Evolutionary conservation across 2,113 vertebrate genomes (phyloP), one percentile per base, ranked within the genome.

Genomic region (Xenotilapia longispinis): DNA sequence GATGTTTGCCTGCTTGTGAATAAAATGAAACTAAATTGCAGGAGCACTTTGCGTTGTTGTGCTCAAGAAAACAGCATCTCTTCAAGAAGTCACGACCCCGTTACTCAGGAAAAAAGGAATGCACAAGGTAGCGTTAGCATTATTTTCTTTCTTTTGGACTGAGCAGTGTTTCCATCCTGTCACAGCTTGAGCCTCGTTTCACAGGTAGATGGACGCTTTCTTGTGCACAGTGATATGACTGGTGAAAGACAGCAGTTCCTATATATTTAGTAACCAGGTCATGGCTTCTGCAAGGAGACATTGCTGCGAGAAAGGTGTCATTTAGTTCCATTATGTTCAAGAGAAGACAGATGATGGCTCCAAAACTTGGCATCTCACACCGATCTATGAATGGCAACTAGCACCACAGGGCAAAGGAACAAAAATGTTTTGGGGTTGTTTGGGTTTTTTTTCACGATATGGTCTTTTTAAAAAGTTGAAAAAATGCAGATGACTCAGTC

Each of bases 401-500:
- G 68, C 68, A 47, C 68, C 14, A 28, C 40, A 28, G 14, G 68
- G 21, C 68, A 28, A 26, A 11, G 14, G 4, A 2, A 45, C 26
- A 42, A 42, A 45, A 9, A 9, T 17, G 4, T 21, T 65, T 63
- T 6, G 28, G 28, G 6, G 28, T 63, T 63, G 58, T 33, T 33
- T 63, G 28, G n/a, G 0, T 0, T 0, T 0, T 17, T 33, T 63
- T 63, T 63, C 15, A 3, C 1, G 0, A 63, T 63, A 1, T 7
- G 5, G 15, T 5, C 10, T 13, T 68, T 68, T 68, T 38, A 21
- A 9, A 73, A 45, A 26, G 21, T 45, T 45, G 14, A 1, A 26
- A 28, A 47, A 75, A 15, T 26, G 13, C 40, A 45, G 8, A 10
- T 73, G 68, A 17, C 38, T 73, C 4, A 26, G 21, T 26, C 40